A percentile compares a stretch with the other conserved stretches of the same genome.
phyloP scores from a whole-genome alignment of 2,888 invertebrate species.

The Smittia aterrima region DNA sequence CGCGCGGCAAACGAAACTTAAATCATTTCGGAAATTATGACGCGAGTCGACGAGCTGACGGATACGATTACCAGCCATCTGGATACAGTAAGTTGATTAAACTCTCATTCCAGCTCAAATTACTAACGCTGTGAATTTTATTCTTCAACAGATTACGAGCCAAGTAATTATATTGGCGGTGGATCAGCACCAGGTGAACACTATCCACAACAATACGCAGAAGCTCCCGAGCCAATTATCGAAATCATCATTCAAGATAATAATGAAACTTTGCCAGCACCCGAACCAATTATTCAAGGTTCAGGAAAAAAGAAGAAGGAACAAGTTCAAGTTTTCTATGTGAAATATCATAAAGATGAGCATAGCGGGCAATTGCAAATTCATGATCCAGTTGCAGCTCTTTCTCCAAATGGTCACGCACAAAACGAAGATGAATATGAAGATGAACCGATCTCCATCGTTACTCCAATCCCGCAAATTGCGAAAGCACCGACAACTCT shows the following conservation, averaged over 20 bases:
- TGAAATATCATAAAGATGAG: slow-evolving; percentile 84
- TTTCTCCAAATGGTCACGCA: slow-evolving; percentile 68
- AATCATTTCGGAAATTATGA: slow-evolving; percentile 49
- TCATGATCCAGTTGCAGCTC: slow-evolving; percentile 76
- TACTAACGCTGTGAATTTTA: background rate
- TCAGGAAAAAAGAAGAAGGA: slow-evolving; percentile 66
- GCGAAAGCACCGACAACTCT: slow-evolving; percentile 71
- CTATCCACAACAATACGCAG: slow-evolving; percentile 58
- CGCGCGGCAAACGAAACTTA: slow-evolving; percentile 52
- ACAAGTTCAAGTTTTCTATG: slow-evolving; percentile 87
- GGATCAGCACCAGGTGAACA: slow-evolving; percentile 22
- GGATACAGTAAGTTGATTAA: slow-evolving; percentile 34
- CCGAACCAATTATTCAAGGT: slow-evolving; percentile 53
- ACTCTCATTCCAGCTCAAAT: background rate
- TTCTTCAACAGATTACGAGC: slow-evolving; percentile 30
- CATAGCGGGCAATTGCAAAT: slow-evolving; percentile 68
- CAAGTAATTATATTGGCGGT: slow-evolving; percentile 32
- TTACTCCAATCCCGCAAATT: slow-evolving; percentile 55
- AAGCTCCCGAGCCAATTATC: slow-evolving; percentile 85
- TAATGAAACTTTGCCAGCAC: slow-evolving; percentile 73
- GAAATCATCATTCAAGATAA: slow-evolving; percentile 91
- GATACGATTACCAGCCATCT: slow-evolving; percentile 30
- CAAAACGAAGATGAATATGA: slow-evolving; percentile 55
- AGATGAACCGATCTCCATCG: slow-evolving; percentile 54
- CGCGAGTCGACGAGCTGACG: slow-evolving; percentile 23